These are phyloP conservation scores for Myoxocephalus aenaeus DNA, from an alignment of 2,797 vertebrate genomes.

Conservation along the genomic window DNA sequence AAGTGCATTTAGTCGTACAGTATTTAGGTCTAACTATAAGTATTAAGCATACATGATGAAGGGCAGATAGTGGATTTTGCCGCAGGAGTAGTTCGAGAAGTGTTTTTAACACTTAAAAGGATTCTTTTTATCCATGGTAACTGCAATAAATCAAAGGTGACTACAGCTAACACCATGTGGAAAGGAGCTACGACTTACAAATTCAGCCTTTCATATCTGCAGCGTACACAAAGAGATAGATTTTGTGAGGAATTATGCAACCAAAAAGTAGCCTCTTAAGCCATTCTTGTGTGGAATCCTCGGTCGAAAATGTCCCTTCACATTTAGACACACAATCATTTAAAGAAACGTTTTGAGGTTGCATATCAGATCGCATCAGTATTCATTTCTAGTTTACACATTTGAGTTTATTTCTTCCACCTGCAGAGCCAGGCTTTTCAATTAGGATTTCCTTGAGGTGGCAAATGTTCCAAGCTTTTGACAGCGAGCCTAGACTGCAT, in stretches of 20 bases:
- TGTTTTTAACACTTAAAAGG: conserved; percentile 21
- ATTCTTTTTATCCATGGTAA: conserved; percentile 7
- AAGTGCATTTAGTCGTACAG: neutral
- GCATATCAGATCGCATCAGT: conserved; percentile 12
- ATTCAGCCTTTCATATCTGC: conserved; percentile 12
- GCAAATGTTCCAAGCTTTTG: conserved; percentile 82
- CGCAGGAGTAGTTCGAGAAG: neutral
- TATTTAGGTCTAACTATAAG: neutral
- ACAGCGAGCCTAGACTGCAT: conserved; percentile 74
- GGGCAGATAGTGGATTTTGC: neutral
- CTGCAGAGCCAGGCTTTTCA: conserved; percentile 77
- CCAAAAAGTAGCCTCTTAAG: neutral
- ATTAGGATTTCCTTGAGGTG: conserved; percentile 82
- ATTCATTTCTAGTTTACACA: conserved; percentile 32
- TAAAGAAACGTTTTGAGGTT: conserved; percentile 2
- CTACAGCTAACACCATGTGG: neutral
- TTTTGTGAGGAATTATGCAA: conserved; percentile 8
- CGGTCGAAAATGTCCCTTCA: neutral
- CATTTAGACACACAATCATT: neutral
- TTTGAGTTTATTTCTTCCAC: conserved; percentile 46
- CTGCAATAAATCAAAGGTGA: conserved; percentile 37
- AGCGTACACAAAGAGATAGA: conserved; percentile 1
- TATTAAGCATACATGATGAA: neutral
- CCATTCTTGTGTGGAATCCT: neutral
- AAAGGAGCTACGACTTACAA: conserved; percentile 4